Conservation (phyloP, 2,888 invertebrate genomes). For the Penaeus monodon region DNA sequence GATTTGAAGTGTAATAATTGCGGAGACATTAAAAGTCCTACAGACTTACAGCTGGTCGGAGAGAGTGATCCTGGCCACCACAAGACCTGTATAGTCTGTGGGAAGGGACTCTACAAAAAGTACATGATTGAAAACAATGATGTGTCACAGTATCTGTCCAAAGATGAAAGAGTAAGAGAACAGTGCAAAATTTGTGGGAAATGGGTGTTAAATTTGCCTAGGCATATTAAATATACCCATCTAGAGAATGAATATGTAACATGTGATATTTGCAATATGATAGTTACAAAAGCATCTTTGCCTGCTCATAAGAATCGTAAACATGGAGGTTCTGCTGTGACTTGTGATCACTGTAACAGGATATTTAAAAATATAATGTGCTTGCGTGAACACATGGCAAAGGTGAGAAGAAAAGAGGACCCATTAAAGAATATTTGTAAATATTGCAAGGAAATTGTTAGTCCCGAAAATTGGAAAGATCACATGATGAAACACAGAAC, state of each 20-base stretch:
- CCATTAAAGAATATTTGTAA: constrained; percentile 43
- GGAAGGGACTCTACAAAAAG: constrained; percentile 54
- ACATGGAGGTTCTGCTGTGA: constrained; percentile 49
- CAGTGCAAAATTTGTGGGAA: constrained; percentile 59
- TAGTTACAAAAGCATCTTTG: constrained; percentile 45
- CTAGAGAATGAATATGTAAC: constrained; percentile 40
- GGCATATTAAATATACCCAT: constrained; percentile 45
- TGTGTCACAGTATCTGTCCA: constrained; percentile 15
- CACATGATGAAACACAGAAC: constrained; percentile 43
- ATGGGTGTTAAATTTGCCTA: constrained; percentile 37
- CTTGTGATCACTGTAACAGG: constrained; percentile 57
- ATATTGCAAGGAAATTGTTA: constrained; percentile 37
- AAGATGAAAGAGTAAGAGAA: constrained; percentile 45
- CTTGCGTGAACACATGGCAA: constrained; percentile 43
- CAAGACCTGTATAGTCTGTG: constrained; percentile 54
- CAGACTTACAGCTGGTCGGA: constrained; percentile 26
- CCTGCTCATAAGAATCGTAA: constrained; percentile 54
- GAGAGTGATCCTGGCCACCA: constrained; percentile 43
- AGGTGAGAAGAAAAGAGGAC: constrained; percentile 44
- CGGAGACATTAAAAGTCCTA: constrained; percentile 42
- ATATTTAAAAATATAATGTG: constrained; percentile 57
- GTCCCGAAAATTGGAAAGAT: constrained; percentile 43
- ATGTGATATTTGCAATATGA: constrained; percentile 45
- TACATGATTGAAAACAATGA: constrained; percentile 41
- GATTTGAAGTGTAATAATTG: constrained; percentile 51